A percentile compares a stretch with the other conserved stretches of the same genome.
These are phyloP conservation scores for Drosophila triauraria DNA, from an alignment of 1,140 invertebrate genomes.

Conservation along the genomic window DNA sequence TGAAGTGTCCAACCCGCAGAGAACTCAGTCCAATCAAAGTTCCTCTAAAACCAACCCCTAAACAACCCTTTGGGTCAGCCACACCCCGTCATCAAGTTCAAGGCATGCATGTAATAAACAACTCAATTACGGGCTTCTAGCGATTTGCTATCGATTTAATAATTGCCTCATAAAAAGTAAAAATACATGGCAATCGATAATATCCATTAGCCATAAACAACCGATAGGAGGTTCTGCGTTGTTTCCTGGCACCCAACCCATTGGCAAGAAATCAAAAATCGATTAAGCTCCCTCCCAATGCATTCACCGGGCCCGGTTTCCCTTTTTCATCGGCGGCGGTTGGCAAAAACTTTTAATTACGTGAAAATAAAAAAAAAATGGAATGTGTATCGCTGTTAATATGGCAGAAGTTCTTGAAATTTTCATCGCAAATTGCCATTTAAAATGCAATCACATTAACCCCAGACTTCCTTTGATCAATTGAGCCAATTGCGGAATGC, in stretches of 20 bases:
- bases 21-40: conserved; percentile 33
- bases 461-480: conserved; percentile 43
- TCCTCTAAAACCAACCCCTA: conserved; percentile 31
- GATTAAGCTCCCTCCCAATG: conserved; percentile 57
- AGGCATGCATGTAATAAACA: conserved; percentile 48
- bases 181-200: conserved; percentile 57
- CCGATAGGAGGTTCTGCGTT: conserved; percentile 17
- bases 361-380: conserved; percentile 22
- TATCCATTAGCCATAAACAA: conserved; percentile 52
- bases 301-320: conserved; percentile 20
- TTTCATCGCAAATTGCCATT: conserved; percentile 45
- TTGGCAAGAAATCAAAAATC: conserved; percentile 79
- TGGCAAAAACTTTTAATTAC: conserved; percentile 70
- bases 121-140: conserved; percentile 43
- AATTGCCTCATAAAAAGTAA: conserved; percentile 58
- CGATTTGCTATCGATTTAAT: conserved; percentile 63
- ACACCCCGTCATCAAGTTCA: conserved; percentile 58
- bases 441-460: conserved; percentile 52
- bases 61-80: conserved; percentile 23
- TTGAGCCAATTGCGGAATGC: conserved; percentile 54
- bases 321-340: conserved; percentile 20
- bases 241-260: conserved; percentile 50
- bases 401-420: conserved; percentile 42
- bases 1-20: not conserved
- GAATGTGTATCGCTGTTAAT: conserved; percentile 51